Evolutionary conservation across 1,140 invertebrate genomes (phyloP).

Genomic region (Leptestheria dahalacensis): DNA sequence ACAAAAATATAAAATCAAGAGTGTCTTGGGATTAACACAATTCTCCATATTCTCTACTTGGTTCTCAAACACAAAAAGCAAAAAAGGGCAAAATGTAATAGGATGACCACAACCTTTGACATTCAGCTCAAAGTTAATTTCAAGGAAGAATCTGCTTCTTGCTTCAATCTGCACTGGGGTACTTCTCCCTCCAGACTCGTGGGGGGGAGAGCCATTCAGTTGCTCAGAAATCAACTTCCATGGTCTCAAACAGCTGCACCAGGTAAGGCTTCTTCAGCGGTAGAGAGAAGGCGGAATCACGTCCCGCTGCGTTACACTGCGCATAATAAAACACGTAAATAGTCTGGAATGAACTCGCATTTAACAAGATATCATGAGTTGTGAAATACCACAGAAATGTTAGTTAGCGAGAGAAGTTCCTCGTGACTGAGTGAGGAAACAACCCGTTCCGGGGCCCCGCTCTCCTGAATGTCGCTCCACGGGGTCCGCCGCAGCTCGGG

Average conservation of each 20-base stretch:
- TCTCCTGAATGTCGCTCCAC: conserved; percentile 22
- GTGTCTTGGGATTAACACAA: too few species aligned
- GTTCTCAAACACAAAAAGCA: too few species aligned
- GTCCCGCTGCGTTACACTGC: conserved; percentile 36
- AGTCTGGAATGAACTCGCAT: conserved; percentile 13
- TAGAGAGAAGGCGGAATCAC: conserved; percentile 34
- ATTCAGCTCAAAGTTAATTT: too few species aligned
- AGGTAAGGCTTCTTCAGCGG: conserved; percentile 38
- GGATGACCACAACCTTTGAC: too few species aligned
- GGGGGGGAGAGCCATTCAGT: too few species aligned
- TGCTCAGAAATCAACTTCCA: conserved; percentile 27
- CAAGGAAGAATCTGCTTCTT: too few species aligned
- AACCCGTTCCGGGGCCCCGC: conserved; percentile 1
- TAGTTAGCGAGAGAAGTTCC: background rate
- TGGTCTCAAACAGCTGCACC: conserved; percentile 32
- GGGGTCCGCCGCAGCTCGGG: conserved; percentile 29
- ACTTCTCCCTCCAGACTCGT: too few species aligned
- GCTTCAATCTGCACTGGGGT: too few species aligned
- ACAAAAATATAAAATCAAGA: too few species aligned
- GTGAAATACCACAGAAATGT: conserved; percentile 9
- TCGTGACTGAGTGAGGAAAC: background rate
- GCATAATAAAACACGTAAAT: conserved; percentile 20
- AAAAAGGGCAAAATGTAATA: too few species aligned
- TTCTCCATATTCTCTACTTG: too few species aligned
- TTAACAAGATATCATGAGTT: conserved; percentile 15